Evolutionary conservation across 2,888 invertebrate species (phyloP), one percentile per base, ranked within the genome.

Genomic region (Teleogryllus oceanicus): DNA sequence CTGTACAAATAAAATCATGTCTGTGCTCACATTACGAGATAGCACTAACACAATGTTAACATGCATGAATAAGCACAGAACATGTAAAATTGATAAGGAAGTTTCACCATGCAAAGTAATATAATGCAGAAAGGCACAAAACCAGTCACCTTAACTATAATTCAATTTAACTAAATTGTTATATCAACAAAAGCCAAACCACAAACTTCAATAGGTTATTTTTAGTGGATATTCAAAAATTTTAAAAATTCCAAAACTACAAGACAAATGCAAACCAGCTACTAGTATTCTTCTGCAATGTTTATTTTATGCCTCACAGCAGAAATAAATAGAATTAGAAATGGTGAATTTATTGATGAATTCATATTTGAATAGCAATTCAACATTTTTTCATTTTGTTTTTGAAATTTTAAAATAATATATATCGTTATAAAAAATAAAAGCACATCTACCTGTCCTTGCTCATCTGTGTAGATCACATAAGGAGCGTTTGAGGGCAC

Each of bases 391-490:
- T 18, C 62, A 62, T 18, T 51, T 49, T 62, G 11, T 16, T 62
- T 37, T 20, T 24, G 74, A 24, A 49, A 51, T 79, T 74, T 37
- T 21, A 21, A 80, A 21, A 74, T 37, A 76, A 49, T 62, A 37
- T 37, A 8, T 50, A 77, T 76, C 75, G 76, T 74, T 74, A 24
- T 75, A 78, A 74, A 74, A 79, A 78, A 81, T 80, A 81, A 81
- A 81, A 81, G 80, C 80, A 78, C 78, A 86, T 84, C 84, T 95
- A 96, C 96, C 96, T 96, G 96, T 93, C 95, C 96, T 92, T 94
- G 94, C 89, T 94, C 94, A 92, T 96, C 96, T 91, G 96, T 96
- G 93, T 96, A 96, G 91, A 94, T 93, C 91, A 96, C 95, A 92
- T 93, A 95, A 89, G 94, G 94, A 91, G 95, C 95, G 91, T 96